Percentiles rank a stretch among this genome's conserved stretches.
Conservation (phyloP, 2,113 vertebrate genomes). For the Formicarius rufipectus region DNA sequence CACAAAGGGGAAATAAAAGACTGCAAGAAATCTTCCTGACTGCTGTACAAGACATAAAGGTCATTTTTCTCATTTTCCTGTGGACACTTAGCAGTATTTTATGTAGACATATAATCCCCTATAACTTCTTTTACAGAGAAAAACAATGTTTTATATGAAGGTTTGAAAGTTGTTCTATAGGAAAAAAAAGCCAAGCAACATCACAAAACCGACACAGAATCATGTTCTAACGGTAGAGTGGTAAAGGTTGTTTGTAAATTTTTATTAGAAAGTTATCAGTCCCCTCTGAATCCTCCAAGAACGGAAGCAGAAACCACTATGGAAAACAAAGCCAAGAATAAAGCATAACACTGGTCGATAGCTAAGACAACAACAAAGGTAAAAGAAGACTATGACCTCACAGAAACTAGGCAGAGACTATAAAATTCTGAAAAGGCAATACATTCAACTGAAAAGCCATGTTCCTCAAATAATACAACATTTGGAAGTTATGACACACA, state of each 20-base stretch:
- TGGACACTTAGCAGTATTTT: background rate
- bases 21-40: background rate
- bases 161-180: background rate
- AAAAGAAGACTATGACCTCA: background rate
- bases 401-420: background rate
- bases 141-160: background rate
- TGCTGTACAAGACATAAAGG: background rate
- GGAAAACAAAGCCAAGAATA: background rate
- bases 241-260: background rate
- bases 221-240: background rate
- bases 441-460: background rate
- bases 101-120: background rate
- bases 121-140: background rate
- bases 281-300: background rate
- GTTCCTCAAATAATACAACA: background rate
- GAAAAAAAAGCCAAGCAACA: background rate
- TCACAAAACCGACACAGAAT: background rate
- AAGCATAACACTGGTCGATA: background rate
- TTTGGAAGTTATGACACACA: background rate
- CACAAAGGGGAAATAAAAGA: background rate
- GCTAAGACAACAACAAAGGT: background rate
- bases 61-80: background rate
- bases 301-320: background rate
- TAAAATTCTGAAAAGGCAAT: background rate
- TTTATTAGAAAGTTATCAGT: background rate